Evolutionary conservation across 2,888 invertebrate genomes (phyloP).

Genomic region (Agrotis puta): DNA sequence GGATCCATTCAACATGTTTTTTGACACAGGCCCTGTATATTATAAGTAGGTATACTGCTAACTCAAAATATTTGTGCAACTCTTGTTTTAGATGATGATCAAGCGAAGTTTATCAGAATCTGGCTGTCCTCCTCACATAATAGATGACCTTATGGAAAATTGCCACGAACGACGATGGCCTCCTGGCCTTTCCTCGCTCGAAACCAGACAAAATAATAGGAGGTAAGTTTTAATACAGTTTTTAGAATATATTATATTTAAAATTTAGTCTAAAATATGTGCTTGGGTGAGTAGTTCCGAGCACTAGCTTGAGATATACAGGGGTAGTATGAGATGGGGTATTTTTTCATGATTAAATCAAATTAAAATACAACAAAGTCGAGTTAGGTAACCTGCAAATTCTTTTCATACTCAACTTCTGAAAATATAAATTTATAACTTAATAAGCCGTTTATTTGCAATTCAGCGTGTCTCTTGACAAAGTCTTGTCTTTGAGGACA

Average conservation of each 20-base stretch:
- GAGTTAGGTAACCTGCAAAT: neutral
- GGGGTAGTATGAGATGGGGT: too few relatives aligned
- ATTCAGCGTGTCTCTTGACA: too few relatives aligned
- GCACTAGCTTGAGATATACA: too few relatives aligned
- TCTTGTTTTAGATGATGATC: conserved; percentile 94
- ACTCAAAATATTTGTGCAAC: neutral
- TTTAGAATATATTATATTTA: too few relatives aligned
- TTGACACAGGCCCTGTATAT: too few relatives aligned
- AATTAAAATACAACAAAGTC: too few relatives aligned
- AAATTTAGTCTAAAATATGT: neutral
- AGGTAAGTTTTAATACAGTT: conserved; percentile 90
- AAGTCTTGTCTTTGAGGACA: too few relatives aligned
- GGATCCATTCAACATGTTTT: too few relatives aligned
- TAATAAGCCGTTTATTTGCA: too few relatives aligned
- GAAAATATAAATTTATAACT: neutral
- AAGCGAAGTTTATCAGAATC: conserved; percentile 97
- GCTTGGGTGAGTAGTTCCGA: neutral
- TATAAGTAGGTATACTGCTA: too few relatives aligned
- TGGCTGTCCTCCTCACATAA: conserved; percentile 97
- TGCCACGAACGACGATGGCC: conserved; percentile 99
- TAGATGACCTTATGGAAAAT: conserved; percentile 99
- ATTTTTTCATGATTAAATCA: too few relatives aligned
- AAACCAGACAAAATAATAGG: conserved; percentile 98
- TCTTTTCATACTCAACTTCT: neutral
- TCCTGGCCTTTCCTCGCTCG: conserved; percentile 96